Conservation (phyloP, 2,797 vertebrate species). For the Galago senegalensis region DNA sequence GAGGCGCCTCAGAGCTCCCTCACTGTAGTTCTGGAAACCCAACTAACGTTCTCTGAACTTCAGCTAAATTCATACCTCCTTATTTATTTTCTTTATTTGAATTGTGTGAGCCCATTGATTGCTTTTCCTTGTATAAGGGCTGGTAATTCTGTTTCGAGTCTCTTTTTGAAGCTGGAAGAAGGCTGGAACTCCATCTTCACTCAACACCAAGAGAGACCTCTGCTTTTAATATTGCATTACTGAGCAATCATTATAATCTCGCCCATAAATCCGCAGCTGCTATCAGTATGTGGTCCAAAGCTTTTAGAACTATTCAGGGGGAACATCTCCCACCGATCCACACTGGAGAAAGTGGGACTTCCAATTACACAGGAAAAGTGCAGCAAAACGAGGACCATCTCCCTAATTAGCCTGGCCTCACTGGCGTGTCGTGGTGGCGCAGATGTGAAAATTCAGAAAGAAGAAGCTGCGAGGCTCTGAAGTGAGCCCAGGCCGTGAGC, state of each 20-base stretch:
- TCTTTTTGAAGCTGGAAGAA: not conserved
- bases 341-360: conserved; percentile 77
- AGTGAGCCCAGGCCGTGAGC: conserved; percentile 35
- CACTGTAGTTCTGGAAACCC: conserved; percentile 70
- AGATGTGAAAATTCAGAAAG: conserved; percentile 51
- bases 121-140: not conserved
- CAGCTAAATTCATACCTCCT: conserved; percentile 28
- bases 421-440: conserved; percentile 24
- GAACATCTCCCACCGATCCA: conserved; percentile 61
- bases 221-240: conserved; percentile 80
- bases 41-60: conserved; percentile 27
- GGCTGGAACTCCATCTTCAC: conserved; percentile 21
- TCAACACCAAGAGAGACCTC: conserved; percentile 45
- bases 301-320: conserved; percentile 77
- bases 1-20: conserved; percentile 89
- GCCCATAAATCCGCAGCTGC: conserved; percentile 51
- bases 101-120: not conserved
- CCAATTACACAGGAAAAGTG: conserved; percentile 84
- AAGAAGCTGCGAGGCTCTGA: not conserved
- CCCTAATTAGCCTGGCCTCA: conserved; percentile 84
- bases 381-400: conserved; percentile 82
- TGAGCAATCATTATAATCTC: conserved; percentile 76
- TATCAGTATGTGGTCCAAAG: conserved; percentile 75
- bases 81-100: not conserved
- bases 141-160: not conserved